Evolutionary conservation across 2,888 invertebrate genomes (phyloP).

Genomic region (Drosophila affinis): DNA sequence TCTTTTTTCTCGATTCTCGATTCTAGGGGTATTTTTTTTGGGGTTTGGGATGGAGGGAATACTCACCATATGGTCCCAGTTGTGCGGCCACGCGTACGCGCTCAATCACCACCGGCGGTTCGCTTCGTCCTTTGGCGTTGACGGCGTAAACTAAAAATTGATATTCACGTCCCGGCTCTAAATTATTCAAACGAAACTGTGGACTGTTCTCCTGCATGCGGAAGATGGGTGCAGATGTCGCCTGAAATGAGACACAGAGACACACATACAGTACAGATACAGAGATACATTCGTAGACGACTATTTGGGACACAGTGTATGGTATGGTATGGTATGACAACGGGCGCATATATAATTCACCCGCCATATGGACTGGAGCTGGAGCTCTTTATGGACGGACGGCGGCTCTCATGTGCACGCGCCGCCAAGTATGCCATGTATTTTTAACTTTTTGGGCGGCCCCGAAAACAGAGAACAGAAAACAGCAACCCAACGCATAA

Average conservation of each 20-base stretch:
- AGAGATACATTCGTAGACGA: neutral
- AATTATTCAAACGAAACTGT: constrained; percentile 88
- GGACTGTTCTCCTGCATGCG: constrained; percentile 88
- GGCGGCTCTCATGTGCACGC: constrained; percentile 20
- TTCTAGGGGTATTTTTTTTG: neutral
- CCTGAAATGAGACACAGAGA: constrained; percentile 74
- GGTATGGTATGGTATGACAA: constrained; percentile 24
- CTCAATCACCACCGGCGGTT: constrained; percentile 89
- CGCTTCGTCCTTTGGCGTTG: constrained; percentile 91
- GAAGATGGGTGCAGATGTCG: constrained; percentile 86
- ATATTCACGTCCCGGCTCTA: constrained; percentile 91
- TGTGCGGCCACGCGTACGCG: constrained; percentile 83
- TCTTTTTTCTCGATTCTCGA: neutral
- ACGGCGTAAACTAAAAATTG: constrained; percentile 92
- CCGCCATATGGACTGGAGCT: constrained; percentile 50
- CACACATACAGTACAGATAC: constrained; percentile 1
- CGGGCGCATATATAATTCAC: constrained; percentile 58
- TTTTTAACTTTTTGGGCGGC: constrained; percentile 40
- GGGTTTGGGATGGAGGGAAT: neutral
- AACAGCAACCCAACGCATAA: constrained; percentile 53
- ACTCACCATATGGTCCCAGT: constrained; percentile 84
- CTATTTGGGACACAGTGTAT: constrained; percentile 2
- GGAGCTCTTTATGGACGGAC: neutral
- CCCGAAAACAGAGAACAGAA: constrained; percentile 9
- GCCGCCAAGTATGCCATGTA: constrained; percentile 53